Percentiles rank a stretch among this genome's conserved stretches.
These are phyloP conservation scores for Eupithecia dodoneata DNA, from an alignment of 2,888 invertebrate species.

Conservation along the genomic window DNA sequence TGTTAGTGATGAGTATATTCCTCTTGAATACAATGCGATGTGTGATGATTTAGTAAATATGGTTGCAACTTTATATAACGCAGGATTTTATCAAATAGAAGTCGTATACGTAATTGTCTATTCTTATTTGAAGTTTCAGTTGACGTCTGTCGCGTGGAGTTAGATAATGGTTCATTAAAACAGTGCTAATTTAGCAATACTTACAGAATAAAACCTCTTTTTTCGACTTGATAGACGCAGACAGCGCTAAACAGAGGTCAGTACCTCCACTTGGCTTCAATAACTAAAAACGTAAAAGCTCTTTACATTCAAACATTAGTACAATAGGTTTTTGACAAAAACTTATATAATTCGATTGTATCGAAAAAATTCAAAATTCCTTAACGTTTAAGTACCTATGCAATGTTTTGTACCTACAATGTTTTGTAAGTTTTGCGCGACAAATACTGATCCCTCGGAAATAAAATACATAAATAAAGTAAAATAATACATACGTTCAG, in stretches of 20 bases:
- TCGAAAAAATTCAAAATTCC: no score
- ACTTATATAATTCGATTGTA: no score
- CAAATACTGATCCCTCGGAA: no score
- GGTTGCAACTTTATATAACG: no score
- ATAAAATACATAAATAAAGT: no score
- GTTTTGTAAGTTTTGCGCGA: no score
- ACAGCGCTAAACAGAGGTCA: slow-evolving; percentile 81
- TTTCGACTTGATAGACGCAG: slow-evolving; percentile 56
- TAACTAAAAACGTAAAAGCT: slow-evolving; percentile 49
- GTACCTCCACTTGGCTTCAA: slow-evolving; percentile 61
- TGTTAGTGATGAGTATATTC: background rate
- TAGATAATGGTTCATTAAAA: slow-evolving; percentile 28
- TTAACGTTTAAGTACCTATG: no score
- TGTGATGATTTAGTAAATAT: background rate
- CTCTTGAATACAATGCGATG: background rate
- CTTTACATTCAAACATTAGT: no score
- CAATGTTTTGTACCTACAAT: no score
- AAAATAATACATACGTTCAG: no score
- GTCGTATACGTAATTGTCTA: slow-evolving; percentile 14
- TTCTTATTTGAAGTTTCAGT: slow-evolving; percentile 59
- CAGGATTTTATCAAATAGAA: slow-evolving; percentile 9
- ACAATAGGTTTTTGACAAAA: no score
- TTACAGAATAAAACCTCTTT: background rate
- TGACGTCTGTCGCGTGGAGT: slow-evolving; percentile 67
- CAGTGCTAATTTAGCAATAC: background rate